Percentiles rank a stretch among this genome's conserved stretches.
phyloP scores from a whole-genome alignment of 2,797 vertebrate genomes.

The Buceros bicornis region DNA sequence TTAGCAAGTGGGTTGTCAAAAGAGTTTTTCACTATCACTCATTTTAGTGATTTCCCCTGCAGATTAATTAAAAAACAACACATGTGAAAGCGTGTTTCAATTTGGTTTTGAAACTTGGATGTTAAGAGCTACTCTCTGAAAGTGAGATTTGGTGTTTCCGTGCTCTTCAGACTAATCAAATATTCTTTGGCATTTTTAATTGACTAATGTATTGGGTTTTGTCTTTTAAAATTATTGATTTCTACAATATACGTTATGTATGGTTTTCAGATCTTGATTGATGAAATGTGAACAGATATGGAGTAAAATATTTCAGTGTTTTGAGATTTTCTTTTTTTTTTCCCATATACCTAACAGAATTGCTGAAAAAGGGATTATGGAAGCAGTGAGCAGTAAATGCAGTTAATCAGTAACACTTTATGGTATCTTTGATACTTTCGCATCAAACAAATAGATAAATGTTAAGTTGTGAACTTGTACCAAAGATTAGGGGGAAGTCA shows the following conservation, averaged over 20 bases:
- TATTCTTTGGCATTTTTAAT: background rate
- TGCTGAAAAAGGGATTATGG: background rate
- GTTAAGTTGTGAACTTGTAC: background rate
- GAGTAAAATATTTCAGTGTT: background rate
- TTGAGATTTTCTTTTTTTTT: background rate
- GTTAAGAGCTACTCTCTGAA: background rate
- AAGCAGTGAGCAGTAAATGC: background rate
- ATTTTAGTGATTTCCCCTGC: background rate
- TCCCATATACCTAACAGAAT: background rate
- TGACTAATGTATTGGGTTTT: background rate
- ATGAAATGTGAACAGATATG: background rate
- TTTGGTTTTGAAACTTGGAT: background rate
- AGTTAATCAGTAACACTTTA: slow-evolving; percentile 41
- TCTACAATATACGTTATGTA: background rate
- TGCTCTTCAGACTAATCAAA: background rate
- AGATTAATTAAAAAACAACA: background rate
- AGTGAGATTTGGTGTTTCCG: background rate
- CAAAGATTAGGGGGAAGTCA: background rate
- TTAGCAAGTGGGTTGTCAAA: background rate
- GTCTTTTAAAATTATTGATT: background rate
- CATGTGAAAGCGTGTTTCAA: background rate
- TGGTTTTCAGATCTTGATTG: background rate
- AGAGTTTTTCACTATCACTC: background rate
- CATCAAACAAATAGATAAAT: background rate
- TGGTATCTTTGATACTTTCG: slow-evolving; percentile 25